Evolutionary conservation across 2,113 vertebrate genomes (phyloP).

Genomic region (Cyanoramphus novaezelandiae): DNA sequence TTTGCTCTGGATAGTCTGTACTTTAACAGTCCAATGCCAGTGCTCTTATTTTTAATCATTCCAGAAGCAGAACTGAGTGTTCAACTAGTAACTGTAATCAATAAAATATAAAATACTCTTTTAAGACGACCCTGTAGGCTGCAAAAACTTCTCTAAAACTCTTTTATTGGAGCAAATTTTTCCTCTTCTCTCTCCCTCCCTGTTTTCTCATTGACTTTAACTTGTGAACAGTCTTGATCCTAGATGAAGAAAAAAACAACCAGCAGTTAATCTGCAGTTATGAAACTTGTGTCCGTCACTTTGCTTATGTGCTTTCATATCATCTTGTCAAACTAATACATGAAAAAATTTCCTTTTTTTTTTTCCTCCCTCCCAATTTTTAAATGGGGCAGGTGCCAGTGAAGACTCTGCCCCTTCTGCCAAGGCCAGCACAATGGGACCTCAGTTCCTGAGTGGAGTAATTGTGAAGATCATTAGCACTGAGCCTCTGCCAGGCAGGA

Average conservation of each 20-base stretch:
- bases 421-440: slow-evolving; percentile 77
- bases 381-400: slow-evolving; percentile 29
- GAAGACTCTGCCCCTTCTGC: slow-evolving; percentile 42
- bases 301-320: background rate
- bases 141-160: background rate
- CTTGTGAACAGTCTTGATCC: background rate
- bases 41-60: background rate
- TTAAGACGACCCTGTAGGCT: fast-evolving
- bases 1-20: background rate
- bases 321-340: background rate
- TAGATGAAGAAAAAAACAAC: background rate
- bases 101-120: background rate
- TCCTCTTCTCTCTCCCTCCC: background rate
- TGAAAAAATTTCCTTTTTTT: background rate
- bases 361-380: background rate
- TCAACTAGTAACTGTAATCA: background rate
- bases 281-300: fast-evolving
- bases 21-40: too few species aligned
- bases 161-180: background rate
- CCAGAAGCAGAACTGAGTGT: background rate
- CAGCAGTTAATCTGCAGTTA: background rate
- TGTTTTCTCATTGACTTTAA: background rate
- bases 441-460: slow-evolving; percentile 89
- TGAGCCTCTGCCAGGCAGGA: slow-evolving; percentile 86
- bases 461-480: slow-evolving; percentile 89